phyloP scores from a whole-genome alignment of 2,797 vertebrate genomes.

The Ctenopoma kingsleyae region DNA sequence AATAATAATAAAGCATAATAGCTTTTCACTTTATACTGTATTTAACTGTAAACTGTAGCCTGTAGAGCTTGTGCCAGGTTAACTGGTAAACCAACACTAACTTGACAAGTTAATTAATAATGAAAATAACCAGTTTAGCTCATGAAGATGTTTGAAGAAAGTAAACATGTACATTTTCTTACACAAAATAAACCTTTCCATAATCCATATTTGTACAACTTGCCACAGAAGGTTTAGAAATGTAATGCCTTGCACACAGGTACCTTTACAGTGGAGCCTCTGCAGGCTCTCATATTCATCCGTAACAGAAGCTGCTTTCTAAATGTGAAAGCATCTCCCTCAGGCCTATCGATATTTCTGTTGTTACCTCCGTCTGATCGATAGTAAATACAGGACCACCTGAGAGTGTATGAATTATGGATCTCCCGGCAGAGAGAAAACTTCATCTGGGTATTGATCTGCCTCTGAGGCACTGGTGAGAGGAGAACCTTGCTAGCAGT shows the following conservation, averaged over 20 bases:
- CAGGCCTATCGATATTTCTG: conserved; percentile 46
- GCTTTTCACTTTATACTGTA: too few species aligned
- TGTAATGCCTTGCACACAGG: not conserved
- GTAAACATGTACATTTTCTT: too few species aligned
- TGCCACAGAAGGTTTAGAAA: too few species aligned
- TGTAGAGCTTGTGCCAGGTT: too few species aligned
- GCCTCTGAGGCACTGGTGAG: conserved; percentile 36
- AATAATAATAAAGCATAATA: too few species aligned
- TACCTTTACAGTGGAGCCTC: not conserved
- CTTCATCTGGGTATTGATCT: conserved; percentile 75
- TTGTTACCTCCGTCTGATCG: conserved; percentile 61
- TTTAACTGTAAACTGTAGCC: too few species aligned
- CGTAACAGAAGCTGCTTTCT: conserved; percentile 27
- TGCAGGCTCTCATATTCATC: conserved; percentile 15
- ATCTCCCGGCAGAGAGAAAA: conserved; percentile 71
- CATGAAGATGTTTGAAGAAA: too few species aligned
- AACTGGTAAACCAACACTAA: too few species aligned
- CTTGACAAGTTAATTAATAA: too few species aligned
- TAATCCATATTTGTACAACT: too few species aligned
- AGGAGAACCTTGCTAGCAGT: conserved; percentile 26
- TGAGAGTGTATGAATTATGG: conserved; percentile 77
- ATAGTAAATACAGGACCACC: conserved; percentile 80
- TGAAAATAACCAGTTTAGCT: too few species aligned
- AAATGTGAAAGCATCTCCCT: conserved; percentile 48
- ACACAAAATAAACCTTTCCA: too few species aligned